Evolutionary conservation across 2,888 invertebrate species (phyloP), one percentile per base, ranked within the genome.

Genomic region (Cremastinae sp.): DNA sequence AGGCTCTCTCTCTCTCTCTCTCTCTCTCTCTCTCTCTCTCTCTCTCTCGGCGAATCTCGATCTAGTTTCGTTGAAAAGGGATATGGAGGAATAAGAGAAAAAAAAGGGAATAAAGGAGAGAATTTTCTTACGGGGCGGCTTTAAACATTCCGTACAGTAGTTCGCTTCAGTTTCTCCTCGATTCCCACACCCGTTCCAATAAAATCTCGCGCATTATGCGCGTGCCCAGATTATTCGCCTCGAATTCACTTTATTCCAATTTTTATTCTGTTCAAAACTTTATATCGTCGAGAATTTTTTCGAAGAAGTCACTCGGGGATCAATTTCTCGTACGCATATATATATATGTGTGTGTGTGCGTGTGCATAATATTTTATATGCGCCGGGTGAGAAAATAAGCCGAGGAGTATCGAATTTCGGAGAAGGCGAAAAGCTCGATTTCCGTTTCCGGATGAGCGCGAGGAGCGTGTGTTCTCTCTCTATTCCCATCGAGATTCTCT

Each of bases 41-140:
- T n/a, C n/a, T n/a, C n/a, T 59, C 64, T 56, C 53, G 59, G 68
- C 69, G 69, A 72, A 77, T 79, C 77, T 76, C 76, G 79, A 74
- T 79, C 76, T 74, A 77, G 68, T 79, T 79, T 74, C 64, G 59
- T 34, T 10, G 51, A 38, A 28, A 28, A 28, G 5, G 28, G 28
- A 28, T 5, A n/a, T n/a, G n/a, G n/a, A n/a, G n/a, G n/a, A 45
- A 45, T n/a, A 61, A 61, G 22, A 45, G 38, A 56, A 56, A 36
- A 16, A 36, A 14, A 43, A 20, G 18, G 1, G 10, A 9, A 12
- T 12, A 16, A 14, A 16, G 20, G 16, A n/a, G 28, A 43, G 36
- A 20, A 59, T 49, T 49, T 58, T 58, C 12, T 16, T 47, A 59
- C 59, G 49, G 51, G 51, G 34, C 34, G 66, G 45, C 49, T 62